Base-by-base conservation (phyloP, 2,113 vertebrate species). In the Nibea coibor region DNA sequence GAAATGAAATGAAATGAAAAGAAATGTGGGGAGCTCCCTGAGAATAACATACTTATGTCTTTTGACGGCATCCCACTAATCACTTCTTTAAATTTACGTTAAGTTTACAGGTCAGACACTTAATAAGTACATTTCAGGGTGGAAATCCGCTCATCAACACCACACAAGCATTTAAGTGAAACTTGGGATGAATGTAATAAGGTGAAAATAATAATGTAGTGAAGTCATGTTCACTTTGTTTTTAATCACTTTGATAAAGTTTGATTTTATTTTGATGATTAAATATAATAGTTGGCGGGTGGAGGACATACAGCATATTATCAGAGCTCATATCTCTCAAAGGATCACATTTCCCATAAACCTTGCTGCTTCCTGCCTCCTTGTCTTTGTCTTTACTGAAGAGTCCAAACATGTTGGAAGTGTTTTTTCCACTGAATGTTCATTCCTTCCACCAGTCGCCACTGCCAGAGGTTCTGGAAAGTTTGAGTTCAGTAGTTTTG, bases 341-440 rank as follows among this genome's bases (percentile, higher is more conserved):
- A 59, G 42, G 70, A 47, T 74, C 47, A 42, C 20, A 50, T 64
- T 64, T 64, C 31, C 47, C 47, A 19, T 53, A 39, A 64, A 42
- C 20, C 31, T 43, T 2, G 4, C n/a, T 63, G 47, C 28, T 63
- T 74, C 72, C 47, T 64, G 59, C 62, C 71, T 62, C 39, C 45
- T 47, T 62, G 58, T 73, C 71, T 51, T 50, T 51, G 45, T 50
- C 28, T 73, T 56, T 24, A 22, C 53, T 54, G 53, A 61, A 22
- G 54, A 48, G 19, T 48, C 43, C 43, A 72, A 61, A 69, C 68
- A 71, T 57, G 35, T 22, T 57, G n/a, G 9, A 74, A 53, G 10
- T 53, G 59, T 63, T 73, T 61, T 74, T 63, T 74, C 58, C 72
- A 64, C 59, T 51, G n/a, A 24, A 53, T 12, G n/a, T 53, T 74